phyloP scores from a whole-genome alignment of 2,113 vertebrate genomes.

The Rhea americana region DNA sequence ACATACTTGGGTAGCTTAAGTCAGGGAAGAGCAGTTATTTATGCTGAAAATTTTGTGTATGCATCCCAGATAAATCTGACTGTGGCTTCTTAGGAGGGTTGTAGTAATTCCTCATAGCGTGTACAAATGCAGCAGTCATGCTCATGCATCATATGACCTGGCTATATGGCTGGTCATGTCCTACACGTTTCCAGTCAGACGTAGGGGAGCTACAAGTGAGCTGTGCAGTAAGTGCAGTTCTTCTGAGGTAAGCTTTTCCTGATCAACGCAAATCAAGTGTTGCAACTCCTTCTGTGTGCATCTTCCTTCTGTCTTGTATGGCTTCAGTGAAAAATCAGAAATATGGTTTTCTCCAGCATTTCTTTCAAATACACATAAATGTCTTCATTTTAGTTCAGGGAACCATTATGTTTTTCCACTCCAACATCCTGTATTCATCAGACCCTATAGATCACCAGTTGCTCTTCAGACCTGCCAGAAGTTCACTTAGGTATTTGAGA shows the following conservation, averaged over 20 bases:
- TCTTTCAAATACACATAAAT: neutral
- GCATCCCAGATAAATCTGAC: neutral
- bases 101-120: neutral
- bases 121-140: neutral
- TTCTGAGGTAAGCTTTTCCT: neutral
- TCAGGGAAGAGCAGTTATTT: neutral
- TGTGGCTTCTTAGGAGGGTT: neutral
- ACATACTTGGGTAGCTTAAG: neutral
- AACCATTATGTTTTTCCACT: neutral
- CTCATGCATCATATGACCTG: neutral
- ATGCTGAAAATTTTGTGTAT: neutral
- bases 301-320: neutral
- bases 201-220: neutral
- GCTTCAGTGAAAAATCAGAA: neutral
- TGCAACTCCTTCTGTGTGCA: neutral
- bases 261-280: neutral
- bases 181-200: neutral
- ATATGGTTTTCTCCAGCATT: neutral
- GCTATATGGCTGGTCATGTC: neutral
- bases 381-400: neutral
- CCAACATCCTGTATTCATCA: neutral
- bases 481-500: neutral
- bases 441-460: neutral
- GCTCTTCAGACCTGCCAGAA: neutral
- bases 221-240: neutral